Conservation (phyloP, 2,888 invertebrate genomes). For the Ophion slaviceki region DNA sequence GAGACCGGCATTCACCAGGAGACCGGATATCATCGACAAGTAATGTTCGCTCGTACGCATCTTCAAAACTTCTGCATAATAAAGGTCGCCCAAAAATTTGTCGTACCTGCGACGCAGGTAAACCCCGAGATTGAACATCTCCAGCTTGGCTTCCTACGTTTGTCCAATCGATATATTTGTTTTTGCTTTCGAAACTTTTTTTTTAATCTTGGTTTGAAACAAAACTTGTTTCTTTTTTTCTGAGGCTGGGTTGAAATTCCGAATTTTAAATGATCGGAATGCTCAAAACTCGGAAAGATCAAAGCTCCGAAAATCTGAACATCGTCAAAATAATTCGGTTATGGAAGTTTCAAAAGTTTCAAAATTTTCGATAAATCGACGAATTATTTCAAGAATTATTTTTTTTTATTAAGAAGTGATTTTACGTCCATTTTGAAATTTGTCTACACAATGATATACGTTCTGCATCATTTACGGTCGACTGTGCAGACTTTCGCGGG, state of each 20-base stretch:
- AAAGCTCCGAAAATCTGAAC: too few relatives aligned
- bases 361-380: too few relatives aligned
- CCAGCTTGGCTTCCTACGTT: conserved; percentile 85
- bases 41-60: conserved; percentile 88
- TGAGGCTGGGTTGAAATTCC: not conserved
- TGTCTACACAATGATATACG: too few relatives aligned
- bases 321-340: too few relatives aligned
- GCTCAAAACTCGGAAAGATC: too few relatives aligned
- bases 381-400: too few relatives aligned
- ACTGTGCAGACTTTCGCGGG: too few relatives aligned
- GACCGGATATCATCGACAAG: conserved; percentile 90
- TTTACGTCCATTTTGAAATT: too few relatives aligned
- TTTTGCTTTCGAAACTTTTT: conserved; percentile 6
- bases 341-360: too few relatives aligned
- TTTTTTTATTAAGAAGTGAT: too few relatives aligned
- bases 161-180: not conserved
- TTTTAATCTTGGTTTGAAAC: not conserved
- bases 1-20: conserved; percentile 88
- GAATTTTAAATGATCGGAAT: too few relatives aligned
- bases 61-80: conserved; percentile 79
- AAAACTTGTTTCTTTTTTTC: not conserved
- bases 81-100: conserved; percentile 83
- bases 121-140: conserved; percentile 84
- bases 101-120: conserved; percentile 84
- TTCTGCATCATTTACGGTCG: too few relatives aligned